Percentiles rank a stretch among this genome's conserved stretches.
phyloP scores from a whole-genome alignment of 2,113 vertebrate genomes.

The Pitta sordida region DNA sequence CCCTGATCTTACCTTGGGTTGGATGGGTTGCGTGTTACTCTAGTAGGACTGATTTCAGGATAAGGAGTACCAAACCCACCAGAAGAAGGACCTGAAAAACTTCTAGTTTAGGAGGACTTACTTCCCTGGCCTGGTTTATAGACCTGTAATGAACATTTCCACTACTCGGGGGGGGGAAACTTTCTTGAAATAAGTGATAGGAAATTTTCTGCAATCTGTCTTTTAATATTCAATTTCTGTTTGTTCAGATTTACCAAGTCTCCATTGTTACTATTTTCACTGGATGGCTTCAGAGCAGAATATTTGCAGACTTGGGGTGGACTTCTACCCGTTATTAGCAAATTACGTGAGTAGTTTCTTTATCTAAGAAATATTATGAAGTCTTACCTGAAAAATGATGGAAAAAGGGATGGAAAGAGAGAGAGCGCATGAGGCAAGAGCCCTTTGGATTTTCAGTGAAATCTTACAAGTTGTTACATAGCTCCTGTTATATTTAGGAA shows the following conservation, averaged over 20 bases:
- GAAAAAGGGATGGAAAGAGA: background rate
- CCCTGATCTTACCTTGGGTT: background rate
- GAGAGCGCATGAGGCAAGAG: background rate
- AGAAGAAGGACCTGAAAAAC: background rate
- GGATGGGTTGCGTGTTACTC: background rate
- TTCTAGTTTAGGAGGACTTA: background rate
- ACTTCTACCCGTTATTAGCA: constrained; percentile 86
- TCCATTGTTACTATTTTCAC: constrained; percentile 88
- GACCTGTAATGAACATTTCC: background rate
- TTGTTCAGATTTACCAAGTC: constrained; percentile 83
- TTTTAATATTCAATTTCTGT: constrained; percentile 46
- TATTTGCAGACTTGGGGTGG: constrained; percentile 84
- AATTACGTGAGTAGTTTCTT: constrained; percentile 85
- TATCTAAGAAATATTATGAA: background rate
- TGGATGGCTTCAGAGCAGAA: constrained; percentile 92
- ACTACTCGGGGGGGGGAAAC: background rate
- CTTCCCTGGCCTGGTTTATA: background rate
- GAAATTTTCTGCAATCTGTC: background rate
- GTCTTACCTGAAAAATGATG: background rate
- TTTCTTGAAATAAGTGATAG: background rate
- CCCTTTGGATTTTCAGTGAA: background rate
- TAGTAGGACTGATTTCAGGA: background rate
- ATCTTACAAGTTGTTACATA: background rate
- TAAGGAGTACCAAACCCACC: background rate
- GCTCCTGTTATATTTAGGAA: background rate